These are phyloP conservation scores for Agapornis roseicollis DNA, from an alignment of 2,113 vertebrate species.

Conservation along the genomic window DNA sequence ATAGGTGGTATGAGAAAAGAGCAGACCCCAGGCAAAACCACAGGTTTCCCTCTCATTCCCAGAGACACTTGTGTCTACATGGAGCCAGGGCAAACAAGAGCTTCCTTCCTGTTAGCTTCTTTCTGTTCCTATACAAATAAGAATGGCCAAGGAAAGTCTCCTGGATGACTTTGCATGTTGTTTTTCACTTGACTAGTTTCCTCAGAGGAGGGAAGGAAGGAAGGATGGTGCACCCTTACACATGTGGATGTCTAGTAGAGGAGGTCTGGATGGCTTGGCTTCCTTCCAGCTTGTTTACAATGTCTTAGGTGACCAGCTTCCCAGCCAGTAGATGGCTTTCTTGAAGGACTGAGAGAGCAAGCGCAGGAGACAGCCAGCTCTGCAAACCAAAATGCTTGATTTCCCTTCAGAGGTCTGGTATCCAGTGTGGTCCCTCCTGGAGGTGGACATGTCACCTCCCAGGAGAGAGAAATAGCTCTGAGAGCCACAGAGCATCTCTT, in stretches of 20 bases:
- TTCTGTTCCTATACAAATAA: neutral
- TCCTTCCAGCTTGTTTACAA: neutral
- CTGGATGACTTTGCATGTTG: rapidly evolving
- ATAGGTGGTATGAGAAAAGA: neutral
- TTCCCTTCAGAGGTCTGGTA: rapidly evolving
- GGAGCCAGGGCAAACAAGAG: rapidly evolving
- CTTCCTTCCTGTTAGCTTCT: neutral
- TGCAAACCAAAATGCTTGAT: rapidly evolving
- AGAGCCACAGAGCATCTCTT: neutral
- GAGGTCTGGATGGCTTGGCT: rapidly evolving
- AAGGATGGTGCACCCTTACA: rapidly evolving
- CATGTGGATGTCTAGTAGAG: rapidly evolving
- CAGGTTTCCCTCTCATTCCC: neutral
- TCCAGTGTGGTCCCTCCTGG: neutral
- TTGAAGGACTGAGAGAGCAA: neutral
- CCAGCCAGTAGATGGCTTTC: neutral
- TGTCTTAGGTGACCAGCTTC: neutral
- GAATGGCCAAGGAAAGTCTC: neutral
- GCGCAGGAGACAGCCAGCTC: neutral
- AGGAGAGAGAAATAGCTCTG: neutral
- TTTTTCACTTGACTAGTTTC: neutral
- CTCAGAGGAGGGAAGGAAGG: neutral
- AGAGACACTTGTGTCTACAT: neutral
- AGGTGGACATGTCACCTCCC: rapidly evolving
- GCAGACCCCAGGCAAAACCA: rapidly evolving